Conservation (phyloP, 53 echinoderm and acorn worm species). For the Henricia sp. region DNA sequence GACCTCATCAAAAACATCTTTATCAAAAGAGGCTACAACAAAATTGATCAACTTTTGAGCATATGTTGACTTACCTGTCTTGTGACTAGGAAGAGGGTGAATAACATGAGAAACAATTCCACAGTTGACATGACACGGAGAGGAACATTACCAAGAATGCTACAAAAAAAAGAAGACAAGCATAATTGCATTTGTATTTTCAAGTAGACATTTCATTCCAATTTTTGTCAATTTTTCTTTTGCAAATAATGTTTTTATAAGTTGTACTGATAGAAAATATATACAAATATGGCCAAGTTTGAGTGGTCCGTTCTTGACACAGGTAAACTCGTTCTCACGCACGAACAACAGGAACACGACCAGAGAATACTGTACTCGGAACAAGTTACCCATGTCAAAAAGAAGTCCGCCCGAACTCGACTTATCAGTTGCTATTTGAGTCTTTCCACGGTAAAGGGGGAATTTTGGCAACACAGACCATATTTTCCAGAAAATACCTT, state of each 20-base stretch:
- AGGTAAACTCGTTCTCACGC: no score
- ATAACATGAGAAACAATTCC: conserved; percentile 72
- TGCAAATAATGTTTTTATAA: not conserved
- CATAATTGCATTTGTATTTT: not conserved
- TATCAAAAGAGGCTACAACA: not conserved
- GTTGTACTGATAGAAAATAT: not conserved
- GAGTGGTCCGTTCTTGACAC: no score
- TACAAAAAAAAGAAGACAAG: conserved; percentile 13
- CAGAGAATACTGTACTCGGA: no score
- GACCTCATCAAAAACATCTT: not conserved
- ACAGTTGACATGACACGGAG: conserved; percentile 67
- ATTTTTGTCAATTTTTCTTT: not conserved
- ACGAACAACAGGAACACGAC: no score
- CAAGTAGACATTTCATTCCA: not conserved
- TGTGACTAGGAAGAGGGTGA: conserved; percentile 83
- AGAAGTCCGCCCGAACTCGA: no score
- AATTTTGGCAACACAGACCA: no score
- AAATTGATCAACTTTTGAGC: not conserved
- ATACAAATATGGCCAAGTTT: not conserved
- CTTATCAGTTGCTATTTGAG: not conserved
- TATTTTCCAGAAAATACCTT: no score
- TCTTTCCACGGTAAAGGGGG: no score
- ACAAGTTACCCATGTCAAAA: no score
- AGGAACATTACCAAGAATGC: conserved; percentile 53
- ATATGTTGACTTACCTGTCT: conserved; percentile 71